A percentile compares a stretch with the other conserved stretches of the same genome.
phyloP scores from a whole-genome alignment of 1,140 invertebrate genomes.

The Helicoverpa armigera region DNA sequence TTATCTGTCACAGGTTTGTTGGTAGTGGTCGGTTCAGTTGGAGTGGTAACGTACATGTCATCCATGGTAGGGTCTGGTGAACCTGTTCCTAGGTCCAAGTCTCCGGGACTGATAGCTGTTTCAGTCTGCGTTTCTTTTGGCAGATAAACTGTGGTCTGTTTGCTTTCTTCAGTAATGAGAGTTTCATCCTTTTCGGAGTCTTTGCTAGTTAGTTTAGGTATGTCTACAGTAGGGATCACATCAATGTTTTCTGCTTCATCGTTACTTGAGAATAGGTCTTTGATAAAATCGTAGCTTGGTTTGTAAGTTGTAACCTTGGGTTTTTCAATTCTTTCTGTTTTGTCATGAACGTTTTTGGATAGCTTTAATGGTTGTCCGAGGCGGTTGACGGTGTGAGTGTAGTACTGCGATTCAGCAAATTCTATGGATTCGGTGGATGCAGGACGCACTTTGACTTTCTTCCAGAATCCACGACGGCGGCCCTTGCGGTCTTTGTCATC shows the following conservation, averaged over 20 bases:
- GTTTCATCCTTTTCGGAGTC: constrained; percentile 45
- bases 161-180: constrained; percentile 54
- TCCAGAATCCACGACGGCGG: constrained; percentile 89
- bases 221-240: constrained; percentile 70
- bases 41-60: constrained; percentile 68
- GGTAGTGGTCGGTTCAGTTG: constrained; percentile 63
- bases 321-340: constrained; percentile 63
- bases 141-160: constrained; percentile 54
- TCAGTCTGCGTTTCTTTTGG: constrained; percentile 62
- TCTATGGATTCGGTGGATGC: constrained; percentile 88
- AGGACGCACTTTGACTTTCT: constrained; percentile 88
- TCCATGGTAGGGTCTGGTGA: constrained; percentile 76
- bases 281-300: constrained; percentile 74
- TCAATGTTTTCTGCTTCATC: constrained; percentile 61
- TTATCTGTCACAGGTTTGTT: constrained; percentile 57
- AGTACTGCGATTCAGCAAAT: constrained; percentile 90
- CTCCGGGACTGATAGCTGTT: constrained; percentile 65
- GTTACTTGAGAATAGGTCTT: constrained; percentile 71
- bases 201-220: constrained; percentile 68
- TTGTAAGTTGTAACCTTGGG: constrained; percentile 78
- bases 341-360: constrained; percentile 64
- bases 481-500: constrained; percentile 71
- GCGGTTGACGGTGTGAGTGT: constrained; percentile 81
- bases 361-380: constrained; percentile 69
- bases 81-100: constrained; percentile 81